Evolutionary conservation across 2,113 vertebrate genomes (phyloP), one percentile per base, ranked within the genome.

Genomic region (Ciconia stormi): DNA sequence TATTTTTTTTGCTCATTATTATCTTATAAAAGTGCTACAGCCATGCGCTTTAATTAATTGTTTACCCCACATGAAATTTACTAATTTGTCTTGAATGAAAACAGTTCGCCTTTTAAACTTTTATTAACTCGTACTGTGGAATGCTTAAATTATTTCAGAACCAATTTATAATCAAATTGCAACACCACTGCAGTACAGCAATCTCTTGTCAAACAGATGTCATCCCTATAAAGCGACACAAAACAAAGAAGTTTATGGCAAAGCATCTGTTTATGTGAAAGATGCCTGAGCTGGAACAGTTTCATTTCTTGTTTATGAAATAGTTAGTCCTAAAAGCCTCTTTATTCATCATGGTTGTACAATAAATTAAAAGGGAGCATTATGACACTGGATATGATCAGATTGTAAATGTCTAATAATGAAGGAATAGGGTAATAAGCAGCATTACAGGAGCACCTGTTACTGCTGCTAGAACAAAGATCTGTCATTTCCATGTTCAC

Each of bases 121-220:
- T 95, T 98, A 97, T 98, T 98, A 98, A 98, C 95, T 95, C 88
- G 87, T 97, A 96, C 96, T 97, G 94, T 96, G 95, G 94, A 97
- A 98, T 89, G 73, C 90, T 95, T 96, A 96, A 97, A 96, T 97
- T 97, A 93, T 97, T 98, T 98, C 95, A 96, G 70, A 96, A 96
- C 92, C 97, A 95, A 97, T 97, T 97, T 97, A 96, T 96, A 97
- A 95, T 97, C 97, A 97, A 97, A 97, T 97, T 97, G 96, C 95
- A 97, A 90, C 95, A 95, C 90, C 65, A 96, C 95, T 96, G 96
- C 96, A 97, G 97, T 94, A 97, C 96, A 97, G 97, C 95, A 90
- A 94, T 93, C 97, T 95, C 97, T 96, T 98, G 97, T 98, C 97
- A 98, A 97, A 96, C 98, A 98, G 98, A 98, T 98, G 98, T 96